These are phyloP conservation scores for Pomacea maculata DNA, from an alignment of 1,140 invertebrate genomes.

Conservation along the genomic window DNA sequence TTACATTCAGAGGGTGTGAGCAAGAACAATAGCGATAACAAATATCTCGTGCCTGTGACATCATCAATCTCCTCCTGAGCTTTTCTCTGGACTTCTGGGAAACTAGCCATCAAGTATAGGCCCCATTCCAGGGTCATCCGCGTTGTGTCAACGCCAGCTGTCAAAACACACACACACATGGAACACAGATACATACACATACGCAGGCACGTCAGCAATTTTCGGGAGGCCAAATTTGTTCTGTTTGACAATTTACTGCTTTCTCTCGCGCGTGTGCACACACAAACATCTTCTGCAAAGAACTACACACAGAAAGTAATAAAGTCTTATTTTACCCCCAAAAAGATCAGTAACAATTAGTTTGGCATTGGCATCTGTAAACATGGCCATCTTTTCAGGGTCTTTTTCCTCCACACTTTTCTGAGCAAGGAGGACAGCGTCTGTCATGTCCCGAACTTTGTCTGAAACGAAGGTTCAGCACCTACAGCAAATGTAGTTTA, in stretches of 20 bases:
- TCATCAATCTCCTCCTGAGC: conserved; percentile 80
- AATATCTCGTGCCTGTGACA: conserved; percentile 72
- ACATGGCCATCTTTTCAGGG: background rate
- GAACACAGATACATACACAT: background rate
- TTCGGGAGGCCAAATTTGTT: background rate
- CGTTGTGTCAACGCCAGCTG: conserved; percentile 76
- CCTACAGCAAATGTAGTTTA: too few relatives aligned
- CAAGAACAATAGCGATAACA: too few relatives aligned
- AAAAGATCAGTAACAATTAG: background rate
- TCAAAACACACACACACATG: background rate
- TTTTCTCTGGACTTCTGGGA: conserved; percentile 71
- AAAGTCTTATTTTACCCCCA: too few relatives aligned
- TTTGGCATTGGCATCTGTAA: background rate
- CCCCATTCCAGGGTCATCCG: conserved; percentile 62
- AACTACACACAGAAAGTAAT: background rate
- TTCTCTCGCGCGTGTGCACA: background rate
- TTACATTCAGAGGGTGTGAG: too few relatives aligned
- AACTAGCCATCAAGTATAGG: conserved; percentile 63
- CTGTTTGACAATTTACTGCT: background rate
- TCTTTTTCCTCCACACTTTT: background rate
- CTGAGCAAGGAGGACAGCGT: background rate
- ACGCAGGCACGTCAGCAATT: background rate
- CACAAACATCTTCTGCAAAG: background rate
- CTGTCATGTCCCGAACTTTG: background rate
- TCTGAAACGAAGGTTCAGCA: background rate